Base-by-base conservation (phyloP, 2,113 vertebrate genomes). In the Paramormyrops kingsleyae region DNA sequence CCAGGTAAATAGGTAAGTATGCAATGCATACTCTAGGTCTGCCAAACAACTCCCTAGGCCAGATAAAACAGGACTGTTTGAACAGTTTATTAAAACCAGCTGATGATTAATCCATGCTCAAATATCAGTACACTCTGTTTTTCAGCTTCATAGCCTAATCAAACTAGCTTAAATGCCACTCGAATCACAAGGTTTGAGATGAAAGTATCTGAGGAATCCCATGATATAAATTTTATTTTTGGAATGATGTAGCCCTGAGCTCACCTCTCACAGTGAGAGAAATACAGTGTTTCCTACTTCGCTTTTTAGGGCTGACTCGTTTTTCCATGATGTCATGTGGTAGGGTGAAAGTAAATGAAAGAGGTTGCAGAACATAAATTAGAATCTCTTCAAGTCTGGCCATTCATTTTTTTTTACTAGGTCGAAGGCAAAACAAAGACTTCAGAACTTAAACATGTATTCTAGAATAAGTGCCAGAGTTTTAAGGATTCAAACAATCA, bases 171-270 rank as follows among this genome's bases (percentile, higher is more conserved):
- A 96, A 95, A 97, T 95, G 96, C 95, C 96, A 97, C 96, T 97
- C 95, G 95, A 97, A 96, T 96, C 96, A 96, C 96, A 95, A 96
- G 94, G 96, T 95, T 95, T 94, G 95, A 96, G 95, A 96, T 94
- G 93, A 94, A 97, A 94, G 96, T 96, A 99, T 99, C 95, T 92
- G 89, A 95, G 95, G 97, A 98, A 97, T 98, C 96, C 92, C 91
- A 92, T 95, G 97, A 97, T 97, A 97, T 95, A 96, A 96, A 95
- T 90, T 92, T 93, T 99, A 99, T 99, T 99, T 99, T 98, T 99
- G 99, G 98, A 97, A 92, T 93, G 89, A 96, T 96, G 96, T 97
- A 95, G 97, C 97, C 91, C 89, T 92, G 91, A 94, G 94, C 95
- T 93, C 93, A 94, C 94, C 95, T 95, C 89, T 91, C 91, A 94